Conservation (phyloP, 2,888 invertebrate species). For the Callosobruchus maculatus region DNA sequence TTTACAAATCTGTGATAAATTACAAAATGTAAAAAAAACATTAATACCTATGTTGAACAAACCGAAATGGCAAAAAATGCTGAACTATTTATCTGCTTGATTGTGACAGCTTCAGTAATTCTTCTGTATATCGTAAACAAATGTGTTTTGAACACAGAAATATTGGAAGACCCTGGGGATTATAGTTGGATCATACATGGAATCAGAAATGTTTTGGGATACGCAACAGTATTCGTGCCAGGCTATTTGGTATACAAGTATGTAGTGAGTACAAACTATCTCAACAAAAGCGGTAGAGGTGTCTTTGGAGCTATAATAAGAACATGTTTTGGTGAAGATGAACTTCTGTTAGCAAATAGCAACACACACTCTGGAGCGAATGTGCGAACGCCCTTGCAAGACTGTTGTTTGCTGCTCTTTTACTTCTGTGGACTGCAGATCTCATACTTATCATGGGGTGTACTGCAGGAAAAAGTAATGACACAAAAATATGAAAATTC, state of each 20-base stretch:
- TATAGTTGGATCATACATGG: conserved; percentile 76
- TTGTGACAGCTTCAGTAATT: conserved; percentile 23
- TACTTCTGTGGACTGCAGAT: conserved; percentile 87
- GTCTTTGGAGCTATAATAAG: conserved; percentile 49
- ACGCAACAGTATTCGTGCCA: conserved; percentile 83
- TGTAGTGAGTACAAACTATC: conserved; percentile 70
- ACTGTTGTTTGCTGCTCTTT: conserved; percentile 61
- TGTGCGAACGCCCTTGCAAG: conserved; percentile 54
- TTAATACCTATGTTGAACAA: too few relatives aligned
- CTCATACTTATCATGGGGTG: conserved; percentile 92
- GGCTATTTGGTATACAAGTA: conserved; percentile 81
- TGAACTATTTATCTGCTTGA: conserved; percentile 44
- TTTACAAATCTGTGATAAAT: not conserved
- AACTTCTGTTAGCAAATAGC: conserved; percentile 39
- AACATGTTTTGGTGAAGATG: conserved; percentile 55
- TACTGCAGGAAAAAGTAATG: conserved; percentile 98
- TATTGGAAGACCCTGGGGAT: conserved; percentile 51
- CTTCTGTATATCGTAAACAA: conserved; percentile 38
- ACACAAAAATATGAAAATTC: conserved; percentile 70
- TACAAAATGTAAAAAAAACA: too few relatives aligned
- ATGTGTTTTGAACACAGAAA: conserved; percentile 34
- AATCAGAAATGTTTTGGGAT: conserved; percentile 78
- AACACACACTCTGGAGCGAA: conserved; percentile 11
- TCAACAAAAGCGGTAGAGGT: conserved; percentile 66
- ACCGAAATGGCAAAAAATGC: conserved; percentile 40